Evolutionary conservation across 2,888 invertebrate genomes (phyloP), one percentile per base, ranked within the genome.

Genomic region (Callimorpha dominula): DNA sequence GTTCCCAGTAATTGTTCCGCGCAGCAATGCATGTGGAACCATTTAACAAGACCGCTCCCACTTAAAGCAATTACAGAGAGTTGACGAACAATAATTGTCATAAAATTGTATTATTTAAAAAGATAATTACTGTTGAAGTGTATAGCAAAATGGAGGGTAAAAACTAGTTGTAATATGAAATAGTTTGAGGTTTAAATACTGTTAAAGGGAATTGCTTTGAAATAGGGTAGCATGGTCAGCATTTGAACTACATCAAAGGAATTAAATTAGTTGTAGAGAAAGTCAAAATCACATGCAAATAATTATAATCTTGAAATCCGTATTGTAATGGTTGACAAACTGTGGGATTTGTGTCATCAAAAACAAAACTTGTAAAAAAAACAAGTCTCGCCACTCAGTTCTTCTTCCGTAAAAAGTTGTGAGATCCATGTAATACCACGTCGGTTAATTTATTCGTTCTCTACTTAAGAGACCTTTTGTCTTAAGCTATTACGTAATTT

Each of bases 81-180:
- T 60, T 60, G 68, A 68, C 46, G 31, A 9, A 31, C 46, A 60
- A 68, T 60, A 8, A 46, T 46, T 60, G 60, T 68, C 60, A 68
- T 46, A 31, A 46, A 46, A 60, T 46, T n/a, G 12, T 68, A 60
- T 57, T 54, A 54, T 43, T 57, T 68, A 60, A 57, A 68, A 60
- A 9, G 68, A 17, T 60, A 57, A 68, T 43, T 57, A 57, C 40
- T 50, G 4, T 46, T 46, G 43, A 46, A 46, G 43, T 46, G 43
- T 8, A 8, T 14, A 31, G 17, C 17, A 17, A 52, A 17, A 60
- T 20, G 31, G 31, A 42, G 15, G 4, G 3, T 42, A 42, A 42
- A 9, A 43, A 3, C 15, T 15, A 0, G 17, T 57, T n/a, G 57
- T 57, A 57, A 9, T n/a, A 64, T 14, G 42, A 42, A 63, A 63